Percentiles rank a stretch among this genome's conserved stretches.
Conservation (phyloP, 2,113 vertebrate genomes). For the Orcinus orca region DNA sequence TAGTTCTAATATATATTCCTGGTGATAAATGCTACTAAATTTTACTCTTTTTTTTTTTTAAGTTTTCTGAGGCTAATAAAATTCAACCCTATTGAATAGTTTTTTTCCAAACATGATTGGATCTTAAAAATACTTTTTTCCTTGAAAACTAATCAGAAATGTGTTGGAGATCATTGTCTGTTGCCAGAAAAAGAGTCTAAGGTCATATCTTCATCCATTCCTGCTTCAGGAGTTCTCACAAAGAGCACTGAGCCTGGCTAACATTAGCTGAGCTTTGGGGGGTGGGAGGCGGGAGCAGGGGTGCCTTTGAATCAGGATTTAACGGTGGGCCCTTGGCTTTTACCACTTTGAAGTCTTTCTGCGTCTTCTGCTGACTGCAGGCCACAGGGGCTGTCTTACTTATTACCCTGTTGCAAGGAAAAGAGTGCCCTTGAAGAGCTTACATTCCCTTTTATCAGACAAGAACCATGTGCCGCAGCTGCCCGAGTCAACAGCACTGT, state of each 20-base stretch:
- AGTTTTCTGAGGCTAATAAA: not conserved
- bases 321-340: not conserved
- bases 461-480: not conserved
- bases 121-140: slow-evolving; percentile 11
- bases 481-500: not conserved
- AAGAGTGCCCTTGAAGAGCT: not conserved
- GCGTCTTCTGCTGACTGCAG: not conserved
- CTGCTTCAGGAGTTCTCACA: not conserved
- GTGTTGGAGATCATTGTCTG: not conserved
- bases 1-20: not conserved
- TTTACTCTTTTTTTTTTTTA: not conserved
- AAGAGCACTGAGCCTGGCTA: not conserved
- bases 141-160: not conserved
- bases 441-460: not conserved
- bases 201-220: not conserved
- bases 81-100: not conserved
- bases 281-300: too few relatives aligned
- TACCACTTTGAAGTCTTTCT: not conserved
- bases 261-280: not conserved
- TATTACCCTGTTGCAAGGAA: not conserved
- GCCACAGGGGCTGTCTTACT: not conserved
- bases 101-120: not conserved
- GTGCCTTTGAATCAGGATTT: not conserved
- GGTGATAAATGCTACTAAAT: not conserved
- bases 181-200: not conserved